Conservation (phyloP, 2,113 vertebrate species). For the Oceanodroma tethys region DNA sequence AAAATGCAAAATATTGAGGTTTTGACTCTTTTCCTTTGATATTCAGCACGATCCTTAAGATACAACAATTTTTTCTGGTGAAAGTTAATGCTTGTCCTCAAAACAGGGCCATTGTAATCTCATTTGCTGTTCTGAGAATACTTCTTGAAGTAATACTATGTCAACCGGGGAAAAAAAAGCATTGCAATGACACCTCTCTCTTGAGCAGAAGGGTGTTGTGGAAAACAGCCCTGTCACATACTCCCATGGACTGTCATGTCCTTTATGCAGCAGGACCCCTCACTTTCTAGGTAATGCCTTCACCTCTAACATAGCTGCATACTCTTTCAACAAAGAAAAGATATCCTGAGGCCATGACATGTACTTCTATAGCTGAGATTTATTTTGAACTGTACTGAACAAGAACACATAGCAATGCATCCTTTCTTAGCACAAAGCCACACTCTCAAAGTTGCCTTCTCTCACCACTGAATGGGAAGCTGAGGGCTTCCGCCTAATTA, state of each 20-base stretch:
- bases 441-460: neutral
- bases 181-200: neutral
- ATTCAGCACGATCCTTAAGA: neutral
- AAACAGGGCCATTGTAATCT: neutral
- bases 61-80: neutral
- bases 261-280: neutral
- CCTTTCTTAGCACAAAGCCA: neutral
- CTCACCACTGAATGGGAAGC: neutral
- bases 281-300: neutral
- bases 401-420: neutral
- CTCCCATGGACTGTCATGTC: neutral
- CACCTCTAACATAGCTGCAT: neutral
- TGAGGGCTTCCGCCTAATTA: conserved; percentile 22
- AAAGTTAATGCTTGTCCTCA: neutral
- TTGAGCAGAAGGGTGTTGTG: neutral
- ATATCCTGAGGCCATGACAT: neutral
- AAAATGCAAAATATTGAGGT: neutral
- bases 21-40: neutral
- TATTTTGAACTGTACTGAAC: neutral
- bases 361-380: neutral
- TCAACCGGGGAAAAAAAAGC: neutral
- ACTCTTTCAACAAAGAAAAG: neutral
- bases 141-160: neutral
- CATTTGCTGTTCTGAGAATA: neutral
- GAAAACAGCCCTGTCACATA: neutral